Conservation (phyloP, 2,797 vertebrate species). For the Channa striata region DNA sequence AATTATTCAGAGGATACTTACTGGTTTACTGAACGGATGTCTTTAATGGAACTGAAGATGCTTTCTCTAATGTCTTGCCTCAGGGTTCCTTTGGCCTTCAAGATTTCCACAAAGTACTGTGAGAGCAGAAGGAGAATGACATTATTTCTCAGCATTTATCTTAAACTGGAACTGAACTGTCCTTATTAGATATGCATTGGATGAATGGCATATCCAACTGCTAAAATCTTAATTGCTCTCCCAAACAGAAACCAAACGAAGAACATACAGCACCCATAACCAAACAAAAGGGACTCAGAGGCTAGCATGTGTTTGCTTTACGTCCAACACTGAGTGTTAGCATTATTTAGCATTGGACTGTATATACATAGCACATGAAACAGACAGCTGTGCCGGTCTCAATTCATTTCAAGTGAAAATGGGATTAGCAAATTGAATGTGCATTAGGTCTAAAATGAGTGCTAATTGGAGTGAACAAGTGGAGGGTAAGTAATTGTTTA, state of each 20-base stretch:
- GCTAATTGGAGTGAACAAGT: constrained; percentile 65
- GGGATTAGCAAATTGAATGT: constrained; percentile 71
- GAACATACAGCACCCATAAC: constrained; percentile 32
- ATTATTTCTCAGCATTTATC: constrained; percentile 15
- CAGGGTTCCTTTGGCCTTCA: constrained; percentile 93
- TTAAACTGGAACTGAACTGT: constrained; percentile 25
- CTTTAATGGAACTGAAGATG: constrained; percentile 92
- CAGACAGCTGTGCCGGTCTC: constrained; percentile 71
- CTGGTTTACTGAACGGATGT: constrained; percentile 90
- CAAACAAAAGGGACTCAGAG: constrained; percentile 20
- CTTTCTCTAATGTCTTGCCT: constrained; percentile 85
- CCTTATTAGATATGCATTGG: no score
- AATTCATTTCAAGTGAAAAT: constrained; percentile 73
- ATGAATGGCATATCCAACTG: constrained; percentile 26
- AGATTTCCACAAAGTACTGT: constrained; percentile 93
- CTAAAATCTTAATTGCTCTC: constrained; percentile 70
- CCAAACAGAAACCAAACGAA: constrained; percentile 23
- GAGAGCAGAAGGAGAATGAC: constrained; percentile 35
- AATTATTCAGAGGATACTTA: constrained; percentile 92
- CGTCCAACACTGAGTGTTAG: constrained; percentile 5
- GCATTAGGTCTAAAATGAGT: constrained; percentile 67
- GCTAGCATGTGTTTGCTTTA: background rate
- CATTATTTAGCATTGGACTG: background rate
- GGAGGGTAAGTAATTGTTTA: constrained; percentile 54
- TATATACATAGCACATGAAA: constrained; percentile 42